Evolutionary conservation across 2,113 vertebrate genomes (phyloP).

Genomic region (Indicator maculatus): DNA sequence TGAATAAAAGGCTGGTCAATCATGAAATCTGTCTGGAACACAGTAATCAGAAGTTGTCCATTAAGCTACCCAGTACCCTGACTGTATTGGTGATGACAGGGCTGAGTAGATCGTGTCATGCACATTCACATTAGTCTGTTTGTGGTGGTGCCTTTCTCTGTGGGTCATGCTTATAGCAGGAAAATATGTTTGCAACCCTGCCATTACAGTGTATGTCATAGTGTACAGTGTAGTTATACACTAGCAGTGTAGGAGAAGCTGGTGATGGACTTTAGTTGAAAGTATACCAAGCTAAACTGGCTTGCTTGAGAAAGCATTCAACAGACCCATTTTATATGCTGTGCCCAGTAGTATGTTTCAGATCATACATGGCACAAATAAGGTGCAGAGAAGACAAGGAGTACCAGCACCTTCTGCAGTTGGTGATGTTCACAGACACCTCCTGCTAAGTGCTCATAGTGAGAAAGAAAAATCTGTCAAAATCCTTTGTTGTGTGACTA

Average conservation of each 20-base stretch:
- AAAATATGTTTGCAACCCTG: neutral
- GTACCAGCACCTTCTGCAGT: neutral
- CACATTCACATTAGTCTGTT: fast-evolving
- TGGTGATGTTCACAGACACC: fast-evolving
- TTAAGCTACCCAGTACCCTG: neutral
- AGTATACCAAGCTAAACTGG: neutral
- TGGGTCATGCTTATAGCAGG: neutral
- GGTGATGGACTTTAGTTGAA: neutral
- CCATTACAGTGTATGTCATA: neutral
- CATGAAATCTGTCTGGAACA: neutral
- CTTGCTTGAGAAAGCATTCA: neutral
- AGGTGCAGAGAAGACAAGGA: neutral
- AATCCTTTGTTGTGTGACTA: neutral
- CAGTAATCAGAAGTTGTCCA: neutral
- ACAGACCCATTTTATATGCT: neutral
- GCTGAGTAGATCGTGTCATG: neutral
- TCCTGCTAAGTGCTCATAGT: neutral
- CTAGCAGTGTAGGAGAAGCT: neutral
- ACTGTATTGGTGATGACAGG: neutral
- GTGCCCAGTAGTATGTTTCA: neutral
- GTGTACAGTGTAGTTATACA: neutral
- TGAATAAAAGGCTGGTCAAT: neutral
- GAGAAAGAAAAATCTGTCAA: neutral
- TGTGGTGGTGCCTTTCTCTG: neutral
- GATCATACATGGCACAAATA: neutral